These are phyloP conservation scores for Miniopterus natalensis DNA, from an alignment of 2,113 vertebrate genomes.

Conservation along the genomic window DNA sequence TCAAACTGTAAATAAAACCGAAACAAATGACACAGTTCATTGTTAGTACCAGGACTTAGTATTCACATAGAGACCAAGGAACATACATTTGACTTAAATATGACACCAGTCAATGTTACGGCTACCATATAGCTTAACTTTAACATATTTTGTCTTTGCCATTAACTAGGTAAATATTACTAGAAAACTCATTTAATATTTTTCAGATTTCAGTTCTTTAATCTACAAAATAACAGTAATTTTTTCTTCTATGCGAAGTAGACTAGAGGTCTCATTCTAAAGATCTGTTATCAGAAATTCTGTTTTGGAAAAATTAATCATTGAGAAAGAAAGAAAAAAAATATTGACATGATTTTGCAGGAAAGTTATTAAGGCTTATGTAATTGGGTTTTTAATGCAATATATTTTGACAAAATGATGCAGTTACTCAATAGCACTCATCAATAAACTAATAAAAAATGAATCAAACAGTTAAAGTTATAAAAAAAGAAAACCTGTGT, in stretches of 20 bases:
- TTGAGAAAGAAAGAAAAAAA: not conserved
- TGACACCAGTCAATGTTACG: not conserved
- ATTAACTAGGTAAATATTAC: not conserved
- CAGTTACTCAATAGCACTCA: not conserved
- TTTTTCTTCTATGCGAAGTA: not conserved
- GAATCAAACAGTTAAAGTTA: not conserved
- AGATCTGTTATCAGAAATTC: not conserved
- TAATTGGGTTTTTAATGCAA: not conserved
- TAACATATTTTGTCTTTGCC: not conserved
- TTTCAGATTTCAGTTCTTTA: not conserved
- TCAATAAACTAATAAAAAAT: not conserved
- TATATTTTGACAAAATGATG: not conserved
- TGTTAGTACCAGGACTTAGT: not conserved
- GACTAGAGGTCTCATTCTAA: not conserved
- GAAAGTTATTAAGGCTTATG: not conserved
- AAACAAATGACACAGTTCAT: not conserved
- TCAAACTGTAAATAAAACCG: not conserved
- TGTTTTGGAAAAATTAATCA: not conserved
- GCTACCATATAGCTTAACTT: not conserved
- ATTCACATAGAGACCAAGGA: not conserved
- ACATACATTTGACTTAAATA: not conserved
- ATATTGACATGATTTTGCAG: not conserved
- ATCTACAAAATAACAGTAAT: not conserved
- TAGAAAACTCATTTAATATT: not conserved
- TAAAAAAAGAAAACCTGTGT: not conserved